Evolutionary conservation across 2,113 vertebrate genomes (phyloP), one percentile per base, ranked within the genome.

Genomic region (Macquaria ambigua): DNA sequence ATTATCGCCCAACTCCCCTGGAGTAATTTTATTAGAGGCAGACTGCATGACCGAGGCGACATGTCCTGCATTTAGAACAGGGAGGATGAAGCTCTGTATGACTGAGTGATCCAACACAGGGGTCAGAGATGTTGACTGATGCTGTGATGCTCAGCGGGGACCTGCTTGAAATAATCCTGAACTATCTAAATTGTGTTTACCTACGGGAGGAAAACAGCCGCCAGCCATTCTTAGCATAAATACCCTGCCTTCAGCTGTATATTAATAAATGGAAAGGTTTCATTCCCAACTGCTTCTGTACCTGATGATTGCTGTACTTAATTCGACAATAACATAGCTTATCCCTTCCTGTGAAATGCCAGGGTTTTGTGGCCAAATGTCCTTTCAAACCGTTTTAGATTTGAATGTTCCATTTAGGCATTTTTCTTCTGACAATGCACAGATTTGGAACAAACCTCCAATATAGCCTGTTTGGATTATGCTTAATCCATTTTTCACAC

Each of bases 11-110:
- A 3, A 14, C 25, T 84, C 46, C 43, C 67, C 39, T 14, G 4
- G 68, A 52, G 73, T 85, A 11, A 74, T 70, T 68, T 78, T 48
- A 77, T 73, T 58, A 63, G 55, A 72, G 80, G 39, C 82, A 84
- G 77, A 69, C 77, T 73, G 83, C 83, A 55, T 76, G 80, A 63
- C 79, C 7, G 9, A 72, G 63, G 56, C 21, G 37, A 61, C 82
- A 20, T n/a, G 58, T 62, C 59, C 72, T 84, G 89, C 87, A 81
- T 87, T 76, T 25, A 67, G 67, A 89, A 43, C 67, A 82, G 69
- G 46, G 55, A 59, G 48, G 63, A 21, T 64, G 71, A 86, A 55
- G 59, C 82, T 46, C 11, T 58, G 78, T 52, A 28, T 73, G 11
- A 56, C 62, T 55, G 61, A 70, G 71, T 50, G 71, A 76, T 84